phyloP scores from a whole-genome alignment of 2,888 invertebrate genomes.

The Punctoribates punctum region DNA sequence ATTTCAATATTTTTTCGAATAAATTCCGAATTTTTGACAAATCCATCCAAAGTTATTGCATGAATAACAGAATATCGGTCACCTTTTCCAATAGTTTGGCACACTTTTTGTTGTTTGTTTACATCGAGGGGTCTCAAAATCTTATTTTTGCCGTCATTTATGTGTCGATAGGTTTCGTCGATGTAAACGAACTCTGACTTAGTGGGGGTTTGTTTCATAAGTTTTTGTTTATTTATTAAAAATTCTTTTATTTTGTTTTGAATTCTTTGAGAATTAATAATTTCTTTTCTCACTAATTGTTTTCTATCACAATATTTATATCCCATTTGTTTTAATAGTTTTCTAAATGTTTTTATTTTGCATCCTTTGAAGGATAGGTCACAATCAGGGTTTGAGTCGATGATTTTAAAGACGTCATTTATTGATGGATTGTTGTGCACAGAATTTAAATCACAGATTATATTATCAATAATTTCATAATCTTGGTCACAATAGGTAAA shows the following conservation, averaged over 20 bases:
- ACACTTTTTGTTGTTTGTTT: background rate
- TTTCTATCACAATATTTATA: background rate
- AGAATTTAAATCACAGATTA: background rate
- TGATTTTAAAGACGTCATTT: background rate
- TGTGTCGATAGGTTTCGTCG: background rate
- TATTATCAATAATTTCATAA: background rate
- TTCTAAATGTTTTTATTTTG: background rate
- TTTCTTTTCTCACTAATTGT: background rate
- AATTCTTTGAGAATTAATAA: background rate
- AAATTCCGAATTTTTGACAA: background rate
- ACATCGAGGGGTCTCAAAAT: background rate
- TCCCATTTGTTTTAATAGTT: background rate
- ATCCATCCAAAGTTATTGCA: background rate
- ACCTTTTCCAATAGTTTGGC: background rate
- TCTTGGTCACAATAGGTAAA: too few species aligned
- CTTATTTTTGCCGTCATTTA: background rate
- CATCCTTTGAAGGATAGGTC: background rate
- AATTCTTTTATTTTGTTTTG: background rate
- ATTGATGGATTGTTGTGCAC: background rate
- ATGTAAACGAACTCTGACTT: background rate
- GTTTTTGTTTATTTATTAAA: slow-evolving; percentile 3
- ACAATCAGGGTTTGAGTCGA: background rate
- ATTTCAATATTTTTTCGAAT: background rate
- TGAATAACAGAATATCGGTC: background rate
- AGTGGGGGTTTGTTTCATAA: background rate